A percentile compares a stretch with the other conserved stretches of the same genome.
Evolutionary conservation across 2,888 invertebrate genomes (phyloP).

Genomic region (Tachystola acroxantha): DNA sequence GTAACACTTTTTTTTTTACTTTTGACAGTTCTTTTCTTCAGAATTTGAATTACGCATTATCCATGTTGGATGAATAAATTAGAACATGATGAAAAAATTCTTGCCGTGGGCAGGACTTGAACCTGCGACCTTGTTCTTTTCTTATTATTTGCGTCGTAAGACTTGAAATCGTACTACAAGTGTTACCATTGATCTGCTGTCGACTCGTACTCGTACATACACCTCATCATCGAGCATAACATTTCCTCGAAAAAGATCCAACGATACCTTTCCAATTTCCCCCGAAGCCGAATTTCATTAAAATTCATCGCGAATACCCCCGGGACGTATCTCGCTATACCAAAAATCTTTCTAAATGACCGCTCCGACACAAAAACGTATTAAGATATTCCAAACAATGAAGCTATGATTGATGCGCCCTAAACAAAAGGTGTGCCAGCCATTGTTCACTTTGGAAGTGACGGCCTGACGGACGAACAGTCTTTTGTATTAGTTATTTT

Average conservation of each 20-base stretch:
- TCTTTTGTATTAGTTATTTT: slow-evolving; percentile 43
- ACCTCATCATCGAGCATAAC: background rate
- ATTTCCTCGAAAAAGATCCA: slow-evolving; percentile 13
- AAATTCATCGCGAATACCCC: slow-evolving; percentile 41
- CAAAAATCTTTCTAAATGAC: slow-evolving; percentile 72
- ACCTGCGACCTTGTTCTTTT: too few relatives aligned
- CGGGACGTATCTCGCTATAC: slow-evolving; percentile 40
- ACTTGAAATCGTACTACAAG: too few relatives aligned
- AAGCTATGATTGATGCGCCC: slow-evolving; percentile 63
- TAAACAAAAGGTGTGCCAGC: slow-evolving; percentile 57
- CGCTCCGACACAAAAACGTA: slow-evolving; percentile 69
- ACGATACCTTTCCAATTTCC: slow-evolving; percentile 32
- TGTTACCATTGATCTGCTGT: too few relatives aligned
- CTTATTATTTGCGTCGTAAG: too few relatives aligned
- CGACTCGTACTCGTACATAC: too few relatives aligned
- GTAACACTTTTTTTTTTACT: too few relatives aligned
- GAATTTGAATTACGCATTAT: too few relatives aligned
- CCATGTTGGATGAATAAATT: too few relatives aligned
- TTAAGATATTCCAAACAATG: slow-evolving; percentile 73
- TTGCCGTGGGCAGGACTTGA: too few relatives aligned
- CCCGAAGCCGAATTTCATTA: slow-evolving; percentile 36
- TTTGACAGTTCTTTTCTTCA: too few relatives aligned
- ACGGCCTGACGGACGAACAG: slow-evolving; percentile 28
- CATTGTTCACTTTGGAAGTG: slow-evolving; percentile 52
- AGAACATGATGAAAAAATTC: too few relatives aligned